Base-by-base conservation (phyloP, 35 echinoderm and acorn worm genomes). In the Ophioderma brevispina region DNA sequence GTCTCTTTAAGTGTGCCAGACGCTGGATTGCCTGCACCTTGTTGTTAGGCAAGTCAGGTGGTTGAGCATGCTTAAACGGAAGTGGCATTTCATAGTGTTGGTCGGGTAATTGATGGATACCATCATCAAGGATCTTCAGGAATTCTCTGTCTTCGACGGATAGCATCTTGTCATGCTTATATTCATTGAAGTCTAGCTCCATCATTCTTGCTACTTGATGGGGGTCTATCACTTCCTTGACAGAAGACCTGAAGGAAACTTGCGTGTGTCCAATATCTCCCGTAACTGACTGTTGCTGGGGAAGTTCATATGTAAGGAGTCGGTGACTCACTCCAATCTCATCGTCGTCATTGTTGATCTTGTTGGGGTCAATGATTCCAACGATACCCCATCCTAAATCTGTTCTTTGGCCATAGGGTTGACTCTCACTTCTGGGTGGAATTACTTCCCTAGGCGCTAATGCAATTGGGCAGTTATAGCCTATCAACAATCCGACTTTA, bases 381-480 rank as follows among this genome's bases (percentile, higher is more conserved):
- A 93, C 92, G 36, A 93, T 89, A 31, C 92, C 79, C 92, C 92
- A 93, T 43, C 92, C 92, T 15, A 93, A 59, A 33, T 84, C 92
- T 18, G 92, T 93, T 77, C 38, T 80, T 28, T 81, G 78, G 0
- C 78, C 92, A 80, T 85, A 94, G 0, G 92, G 92, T 18, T 64
- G 79, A 84, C 85, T 37, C 5, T 38, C 33, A 30, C 17, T 18
- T 39, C 13, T 19, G 3, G 55, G 75, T 5, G 82, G 80, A 36
- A 94, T 89, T 10, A 89, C 87, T 34, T 84, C 81, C 64, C 92
- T 70, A 31, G 85, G 91, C 33, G 64, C 80, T 13, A 94, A 56
- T 41, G 92, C 86, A 40, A 32, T 36, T 59, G 92, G 40, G 59
- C 92, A 94, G 43, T 94, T 82, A 43, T 94, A 94, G 13, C 92